A percentile compares a stretch with the other conserved stretches of the same genome.
Evolutionary conservation across 2,113 vertebrate genomes (phyloP).

Genomic region (Silurus asotus): DNA sequence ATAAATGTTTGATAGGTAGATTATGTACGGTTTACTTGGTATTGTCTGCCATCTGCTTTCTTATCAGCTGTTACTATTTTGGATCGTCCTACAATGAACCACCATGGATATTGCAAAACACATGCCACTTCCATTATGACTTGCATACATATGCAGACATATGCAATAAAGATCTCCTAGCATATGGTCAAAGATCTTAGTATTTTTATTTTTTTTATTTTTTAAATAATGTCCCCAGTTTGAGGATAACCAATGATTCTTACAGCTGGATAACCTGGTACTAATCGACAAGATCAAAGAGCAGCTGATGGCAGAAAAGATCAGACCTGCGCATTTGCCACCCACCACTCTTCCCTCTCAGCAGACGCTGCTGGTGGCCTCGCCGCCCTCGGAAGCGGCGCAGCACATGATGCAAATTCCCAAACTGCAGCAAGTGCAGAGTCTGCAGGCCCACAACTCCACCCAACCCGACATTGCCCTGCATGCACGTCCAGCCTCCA

Average conservation of each 20-base stretch:
- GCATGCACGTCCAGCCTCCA: constrained; percentile 88
- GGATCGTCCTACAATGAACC: background rate
- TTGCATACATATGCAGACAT: background rate
- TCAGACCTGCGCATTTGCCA: constrained; percentile 90
- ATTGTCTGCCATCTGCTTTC: background rate
- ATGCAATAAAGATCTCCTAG: background rate
- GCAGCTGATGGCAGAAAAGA: constrained; percentile 99
- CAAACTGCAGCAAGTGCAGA: constrained; percentile 86
- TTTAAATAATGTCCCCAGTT: constrained; percentile 60
- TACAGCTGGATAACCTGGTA: constrained; percentile 96
- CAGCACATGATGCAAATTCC: constrained; percentile 87
- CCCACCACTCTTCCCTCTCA: constrained; percentile 89
- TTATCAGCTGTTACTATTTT: background rate
- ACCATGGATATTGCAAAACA: constrained; percentile 3
- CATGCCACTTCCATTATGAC: background rate
- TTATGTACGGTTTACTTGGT: background rate
- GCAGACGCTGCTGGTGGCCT: constrained; percentile 86
- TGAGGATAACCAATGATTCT: constrained; percentile 70
- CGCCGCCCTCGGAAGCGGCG: constrained; percentile 79
- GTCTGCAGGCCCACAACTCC: constrained; percentile 82
- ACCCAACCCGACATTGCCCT: constrained; percentile 91
- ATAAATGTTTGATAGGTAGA: background rate
- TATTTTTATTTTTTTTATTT: background rate
- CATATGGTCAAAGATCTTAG: background rate
- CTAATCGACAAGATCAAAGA: constrained; percentile 99